Evolutionary conservation across 1,140 invertebrate genomes (phyloP).

Genomic region (Contarinia nasturtii): DNA sequence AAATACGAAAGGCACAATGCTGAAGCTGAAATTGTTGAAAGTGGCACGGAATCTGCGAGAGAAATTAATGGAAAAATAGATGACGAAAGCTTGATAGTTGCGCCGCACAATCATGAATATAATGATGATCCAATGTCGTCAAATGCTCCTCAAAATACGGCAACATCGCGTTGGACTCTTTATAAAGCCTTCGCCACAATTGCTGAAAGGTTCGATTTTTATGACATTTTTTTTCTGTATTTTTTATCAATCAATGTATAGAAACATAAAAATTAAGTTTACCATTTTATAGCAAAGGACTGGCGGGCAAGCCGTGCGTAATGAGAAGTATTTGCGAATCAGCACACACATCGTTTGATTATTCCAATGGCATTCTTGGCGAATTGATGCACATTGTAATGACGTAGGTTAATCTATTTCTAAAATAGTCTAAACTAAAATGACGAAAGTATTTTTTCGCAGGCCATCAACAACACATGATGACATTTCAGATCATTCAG

Average conservation of each 20-base stretch:
- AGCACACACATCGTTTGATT: constrained; percentile 41
- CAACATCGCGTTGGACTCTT: constrained; percentile 12
- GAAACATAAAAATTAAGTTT: background rate
- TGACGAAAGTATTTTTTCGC: no score
- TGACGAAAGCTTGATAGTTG: background rate
- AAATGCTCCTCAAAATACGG: background rate
- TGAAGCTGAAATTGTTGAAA: background rate
- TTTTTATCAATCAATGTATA: background rate
- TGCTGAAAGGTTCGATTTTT: constrained; percentile 9
- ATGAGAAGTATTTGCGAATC: constrained; percentile 55
- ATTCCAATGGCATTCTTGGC: constrained; percentile 39
- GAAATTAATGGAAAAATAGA: background rate
- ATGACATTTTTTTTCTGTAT: background rate
- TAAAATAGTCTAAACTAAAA: no score
- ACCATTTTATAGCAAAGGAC: constrained; percentile 28
- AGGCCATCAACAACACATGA: background rate
- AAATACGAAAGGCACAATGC: background rate
- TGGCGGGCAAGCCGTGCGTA: constrained; percentile 44
- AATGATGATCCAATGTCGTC: background rate
- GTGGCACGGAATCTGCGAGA: background rate
- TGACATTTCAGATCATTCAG: background rate
- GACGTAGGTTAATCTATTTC: constrained; percentile 32
- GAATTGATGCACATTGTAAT: constrained; percentile 49
- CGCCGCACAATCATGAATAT: background rate
- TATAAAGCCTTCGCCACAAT: constrained; percentile 18